Percentiles rank a stretch among this genome's conserved stretches.
Conservation (phyloP, 1,140 invertebrate species). For the Drosophila takahashii region DNA sequence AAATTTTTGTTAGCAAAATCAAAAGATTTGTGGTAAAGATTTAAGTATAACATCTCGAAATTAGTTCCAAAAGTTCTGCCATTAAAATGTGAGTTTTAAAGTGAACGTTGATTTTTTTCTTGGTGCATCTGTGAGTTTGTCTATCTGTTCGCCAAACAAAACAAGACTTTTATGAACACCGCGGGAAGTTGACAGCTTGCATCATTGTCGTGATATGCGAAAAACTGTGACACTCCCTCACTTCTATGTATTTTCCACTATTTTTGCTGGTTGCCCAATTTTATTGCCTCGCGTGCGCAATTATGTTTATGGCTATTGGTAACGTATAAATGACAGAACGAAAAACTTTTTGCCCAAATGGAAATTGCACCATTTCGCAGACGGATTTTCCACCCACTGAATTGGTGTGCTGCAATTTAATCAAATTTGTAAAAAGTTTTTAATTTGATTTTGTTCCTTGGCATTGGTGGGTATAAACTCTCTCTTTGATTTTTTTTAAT, state of each 20-base stretch:
- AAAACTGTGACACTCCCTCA: conserved; percentile 47
- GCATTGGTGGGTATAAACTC: background rate
- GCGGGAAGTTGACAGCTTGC: conserved; percentile 83
- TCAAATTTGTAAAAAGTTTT: conserved; percentile 5
- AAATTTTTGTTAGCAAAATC: too few species aligned
- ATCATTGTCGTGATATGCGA: conserved; percentile 76
- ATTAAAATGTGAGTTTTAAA: too few species aligned
- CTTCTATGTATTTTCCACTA: background rate
- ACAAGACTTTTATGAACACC: conserved; percentile 81
- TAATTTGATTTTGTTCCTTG: background rate
- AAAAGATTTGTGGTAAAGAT: too few species aligned
- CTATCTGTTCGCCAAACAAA: conserved; percentile 62
- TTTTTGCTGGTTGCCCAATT: conserved; percentile 52
- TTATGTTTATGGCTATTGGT: conserved; percentile 74
- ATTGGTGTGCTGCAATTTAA: conserved; percentile 9
- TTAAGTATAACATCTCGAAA: too few species aligned
- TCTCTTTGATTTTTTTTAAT: too few species aligned
- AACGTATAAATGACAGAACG: conserved; percentile 50
- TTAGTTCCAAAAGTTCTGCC: too few species aligned
- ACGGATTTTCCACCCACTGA: conserved; percentile 8
- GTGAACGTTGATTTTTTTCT: too few species aligned
- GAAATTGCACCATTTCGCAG: conserved; percentile 1
- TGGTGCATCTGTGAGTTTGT: background rate
- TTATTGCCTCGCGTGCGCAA: conserved; percentile 79
- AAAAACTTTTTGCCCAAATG: conserved; percentile 13